Base-by-base conservation (phyloP, 2,888 invertebrate genomes). In the Leptodirus hochenwartii region DNA sequence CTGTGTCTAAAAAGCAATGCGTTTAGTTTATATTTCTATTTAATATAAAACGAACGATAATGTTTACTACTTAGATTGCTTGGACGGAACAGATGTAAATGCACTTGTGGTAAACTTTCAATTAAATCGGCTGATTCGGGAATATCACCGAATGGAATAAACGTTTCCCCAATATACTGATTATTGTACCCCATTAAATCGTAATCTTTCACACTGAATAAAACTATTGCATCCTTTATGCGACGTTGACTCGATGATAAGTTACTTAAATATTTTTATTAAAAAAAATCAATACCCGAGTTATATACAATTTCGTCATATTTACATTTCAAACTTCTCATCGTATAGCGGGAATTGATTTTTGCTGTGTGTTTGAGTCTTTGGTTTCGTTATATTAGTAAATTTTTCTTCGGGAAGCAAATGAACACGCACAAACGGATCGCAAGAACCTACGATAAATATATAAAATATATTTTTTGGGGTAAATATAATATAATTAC, bases 161-260 rank as follows among this genome's bases (percentile, higher is more conserved):
- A 93, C 22, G 87, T 84, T 58, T 96, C 96, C 5, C 91, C 93
- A 40, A 95, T 77, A 58, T 93, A 93, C 47, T 88, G 85, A 53
- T 88, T 90, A 43, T 74, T 72, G 51, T 88, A 71, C 30, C 85
- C 79, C 54, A 93, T 71, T 55, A 91, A 73, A 56, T 96, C 95
- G 54, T 90, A 88, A 58, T 96, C 96, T 61, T 96, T 96, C 9
- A 96, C 68, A 39, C 87, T 80, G 47, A 98, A 82, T 39, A 82
- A 68, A 32, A 96, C 54, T 39, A 90, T 57, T 0, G 73, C 87
- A 41, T 81, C 70, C 20, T 68, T 47, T 5, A 63, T 45, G 20
- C 59, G 58, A 30, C 72, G 71, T 51, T 85, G 84, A 31, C 78
- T 80, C n/a, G 66, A 52, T 3, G 66, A 67, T 22, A 91, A 54